Evolutionary conservation across 2,797 vertebrate genomes (phyloP), one percentile per base, ranked within the genome.

Genomic region (Ibycter americanus): DNA sequence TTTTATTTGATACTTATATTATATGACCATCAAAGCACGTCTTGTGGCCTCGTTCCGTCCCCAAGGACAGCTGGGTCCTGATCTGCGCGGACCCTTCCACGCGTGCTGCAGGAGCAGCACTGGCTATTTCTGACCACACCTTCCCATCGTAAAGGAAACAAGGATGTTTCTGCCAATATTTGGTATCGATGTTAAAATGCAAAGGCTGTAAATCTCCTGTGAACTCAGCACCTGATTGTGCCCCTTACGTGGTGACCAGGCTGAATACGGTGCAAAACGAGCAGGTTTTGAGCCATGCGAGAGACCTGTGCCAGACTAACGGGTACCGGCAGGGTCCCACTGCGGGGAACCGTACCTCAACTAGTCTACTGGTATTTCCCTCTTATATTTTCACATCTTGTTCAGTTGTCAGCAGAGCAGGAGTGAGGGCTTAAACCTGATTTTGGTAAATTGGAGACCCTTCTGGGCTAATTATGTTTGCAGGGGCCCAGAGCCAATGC

Each of bases 281-380:
- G 7, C 32, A 20, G 1, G 13, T 20, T 17, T 12, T 26, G 59
- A 78, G 59, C 29, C 54, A 6, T 3, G 44, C 10, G 12, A 49
- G 25, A 79, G 55, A 74, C 23, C 32, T 8, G 3, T 2, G 34
- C 13, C 46, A 15, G 58, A 26, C 6, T 2, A 22, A 22, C 12
- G n/a, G 56, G 15, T 11, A 32, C 32, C 38, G 4, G 40, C 15
- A 21, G 12, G 29, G 12, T 9, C 5, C n/a, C 8, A 2, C 38
- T 26, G 17, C 71, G 4, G n/a, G 59, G 26, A 42, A 15, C 18
- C 16, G 10, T 0, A 14, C 25, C 34, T 36, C 6, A 1, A 4
- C 40, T 23, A 9, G 0, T 12, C 11, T 1, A 22, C 34, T 10
- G 15, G 6, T 14, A 9, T 21, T 36, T 16, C 22, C 44, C 63